Evolutionary conservation across 2,888 invertebrate species (phyloP).

Genomic region (Sclerodermus sp.): DNA sequence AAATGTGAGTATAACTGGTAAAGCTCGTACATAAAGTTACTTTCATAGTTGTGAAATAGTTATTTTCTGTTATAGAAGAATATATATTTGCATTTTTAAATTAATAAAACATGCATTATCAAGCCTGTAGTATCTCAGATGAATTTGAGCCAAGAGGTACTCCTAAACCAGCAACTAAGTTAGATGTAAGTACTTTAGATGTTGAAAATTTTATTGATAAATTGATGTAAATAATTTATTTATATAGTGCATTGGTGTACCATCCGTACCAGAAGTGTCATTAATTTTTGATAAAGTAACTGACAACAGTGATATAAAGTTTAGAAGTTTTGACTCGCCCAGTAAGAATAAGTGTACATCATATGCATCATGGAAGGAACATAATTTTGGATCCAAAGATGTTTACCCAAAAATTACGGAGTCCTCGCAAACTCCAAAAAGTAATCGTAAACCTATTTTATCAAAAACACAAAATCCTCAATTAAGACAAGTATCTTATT

Average conservation of each 20-base stretch:
- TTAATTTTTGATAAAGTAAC: slow-evolving; percentile 41
- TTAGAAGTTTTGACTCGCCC: slow-evolving; percentile 10
- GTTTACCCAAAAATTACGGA: slow-evolving; percentile 1
- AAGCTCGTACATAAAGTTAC: too few species aligned
- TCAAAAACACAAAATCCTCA: too few species aligned
- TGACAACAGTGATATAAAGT: neutral
- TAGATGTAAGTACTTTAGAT: slow-evolving; percentile 30
- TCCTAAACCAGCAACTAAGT: slow-evolving; percentile 35
- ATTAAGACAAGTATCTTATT: neutral
- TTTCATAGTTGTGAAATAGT: too few species aligned
- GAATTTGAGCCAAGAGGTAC: slow-evolving; percentile 44
- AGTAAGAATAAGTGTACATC: slow-evolving; percentile 23
- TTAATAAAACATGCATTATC: slow-evolving; percentile 25
- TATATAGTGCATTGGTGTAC: slow-evolving; percentile 10
- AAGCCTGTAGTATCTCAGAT: slow-evolving; percentile 28
- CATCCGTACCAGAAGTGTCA: slow-evolving; percentile 49
- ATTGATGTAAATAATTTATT: neutral
- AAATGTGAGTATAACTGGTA: too few species aligned
- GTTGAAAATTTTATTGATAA: slow-evolving; percentile 3
- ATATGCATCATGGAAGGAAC: slow-evolving; percentile 44
- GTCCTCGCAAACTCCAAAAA: neutral
- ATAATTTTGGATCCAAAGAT: slow-evolving; percentile 26
- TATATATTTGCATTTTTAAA: too few species aligned
- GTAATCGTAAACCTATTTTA: neutral
- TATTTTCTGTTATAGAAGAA: too few species aligned